These are phyloP conservation scores for Eupeodes corollae DNA, from an alignment of 1,140 invertebrate species.

Conservation along the genomic window DNA sequence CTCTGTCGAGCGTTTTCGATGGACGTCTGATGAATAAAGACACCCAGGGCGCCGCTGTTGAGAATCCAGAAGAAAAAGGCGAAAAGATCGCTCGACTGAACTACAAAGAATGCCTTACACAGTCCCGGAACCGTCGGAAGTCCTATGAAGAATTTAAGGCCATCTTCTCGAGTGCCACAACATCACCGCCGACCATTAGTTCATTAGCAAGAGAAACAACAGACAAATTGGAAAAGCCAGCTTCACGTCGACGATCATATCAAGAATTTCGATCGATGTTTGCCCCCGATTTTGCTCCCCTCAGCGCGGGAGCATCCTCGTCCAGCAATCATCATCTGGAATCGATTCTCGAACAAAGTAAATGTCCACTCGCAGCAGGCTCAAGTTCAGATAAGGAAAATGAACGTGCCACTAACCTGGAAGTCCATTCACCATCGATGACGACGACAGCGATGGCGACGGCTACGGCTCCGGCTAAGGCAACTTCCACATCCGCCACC, in stretches of 20 bases:
- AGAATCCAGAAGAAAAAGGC: constrained; percentile 1
- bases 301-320: too few species aligned
- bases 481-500: background rate
- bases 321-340: too few species aligned
- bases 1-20: constrained; percentile 6
- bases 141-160: constrained; percentile 38
- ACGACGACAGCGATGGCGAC: constrained; percentile 4
- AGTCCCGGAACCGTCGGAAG: constrained; percentile 35
- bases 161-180: constrained; percentile 16
- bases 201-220: background rate
- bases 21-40: background rate
- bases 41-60: background rate
- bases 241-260: constrained; percentile 2
- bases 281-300: background rate
- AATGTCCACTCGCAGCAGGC: too few species aligned
- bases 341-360: background rate
- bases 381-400: too few species aligned
- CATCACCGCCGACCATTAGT: background rate
- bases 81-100: constrained; percentile 28
- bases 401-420: too few species aligned
- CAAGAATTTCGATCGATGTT: constrained; percentile 3
- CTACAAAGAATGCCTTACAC: constrained; percentile 33
- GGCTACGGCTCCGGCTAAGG: constrained; percentile 6
- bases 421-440: background rate
- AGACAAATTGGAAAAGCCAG: constrained; percentile 1